Conservation (phyloP, 2,113 vertebrate species). For the Apus apus region DNA sequence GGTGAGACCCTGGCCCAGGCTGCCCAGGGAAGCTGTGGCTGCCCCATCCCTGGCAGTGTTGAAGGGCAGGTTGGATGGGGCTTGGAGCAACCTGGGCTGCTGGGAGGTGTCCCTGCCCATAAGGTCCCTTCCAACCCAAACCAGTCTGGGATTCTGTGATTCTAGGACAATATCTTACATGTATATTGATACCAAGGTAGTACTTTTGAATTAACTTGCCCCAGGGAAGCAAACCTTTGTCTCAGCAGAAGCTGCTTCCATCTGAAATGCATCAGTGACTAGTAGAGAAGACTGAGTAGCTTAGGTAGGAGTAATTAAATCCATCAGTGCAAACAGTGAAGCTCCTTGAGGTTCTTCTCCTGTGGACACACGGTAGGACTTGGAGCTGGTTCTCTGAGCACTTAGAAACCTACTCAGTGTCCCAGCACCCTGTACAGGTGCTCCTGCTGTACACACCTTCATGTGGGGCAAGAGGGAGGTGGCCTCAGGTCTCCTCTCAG, state of each 20-base stretch:
- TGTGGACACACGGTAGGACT: fast-evolving
- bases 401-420: neutral
- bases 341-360: neutral
- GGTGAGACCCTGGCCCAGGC: too few relatives aligned
- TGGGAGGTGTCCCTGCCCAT: too few relatives aligned
- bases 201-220: neutral
- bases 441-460: neutral
- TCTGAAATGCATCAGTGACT: neutral
- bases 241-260: neutral
- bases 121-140: too few relatives aligned
- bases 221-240: neutral
- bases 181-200: neutral
- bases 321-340: neutral
- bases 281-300: neutral
- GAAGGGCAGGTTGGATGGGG: too few relatives aligned
- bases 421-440: neutral
- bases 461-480: neutral
- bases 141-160: too few relatives aligned
- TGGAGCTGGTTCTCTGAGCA: neutral
- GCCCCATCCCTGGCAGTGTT: too few relatives aligned
- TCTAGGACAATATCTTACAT: too few relatives aligned
- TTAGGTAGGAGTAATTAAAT: neutral
- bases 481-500: neutral
- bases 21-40: too few relatives aligned
- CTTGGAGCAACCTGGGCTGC: too few relatives aligned